These are phyloP conservation scores for Amyelois transitella DNA, from an alignment of 1,140 invertebrate species.

Conservation along the genomic window DNA sequence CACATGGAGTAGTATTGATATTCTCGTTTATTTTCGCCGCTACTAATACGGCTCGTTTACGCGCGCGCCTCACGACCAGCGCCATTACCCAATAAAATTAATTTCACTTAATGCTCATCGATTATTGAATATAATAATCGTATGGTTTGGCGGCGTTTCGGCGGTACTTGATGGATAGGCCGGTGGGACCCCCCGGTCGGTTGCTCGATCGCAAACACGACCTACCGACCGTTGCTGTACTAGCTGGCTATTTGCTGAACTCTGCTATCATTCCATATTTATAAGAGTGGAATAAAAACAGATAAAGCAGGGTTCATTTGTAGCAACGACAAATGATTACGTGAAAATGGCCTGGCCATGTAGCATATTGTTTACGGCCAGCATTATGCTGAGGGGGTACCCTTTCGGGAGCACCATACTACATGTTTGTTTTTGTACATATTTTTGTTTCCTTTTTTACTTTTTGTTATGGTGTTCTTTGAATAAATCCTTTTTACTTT, in stretches of 20 bases:
- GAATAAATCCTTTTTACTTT: too few species aligned
- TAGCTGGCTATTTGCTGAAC: not conserved
- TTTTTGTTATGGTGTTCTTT: too few species aligned
- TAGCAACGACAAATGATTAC: too few species aligned
- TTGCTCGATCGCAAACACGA: constrained; percentile 37
- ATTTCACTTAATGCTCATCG: constrained; percentile 68
- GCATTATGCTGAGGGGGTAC: too few species aligned
- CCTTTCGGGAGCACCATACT: too few species aligned
- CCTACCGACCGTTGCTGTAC: constrained; percentile 17
- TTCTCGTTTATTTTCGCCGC: constrained; percentile 24
- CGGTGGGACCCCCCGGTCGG: constrained; percentile 44
- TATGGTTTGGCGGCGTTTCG: constrained; percentile 47
- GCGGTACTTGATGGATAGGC: constrained; percentile 46
- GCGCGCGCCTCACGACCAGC: constrained; percentile 44
- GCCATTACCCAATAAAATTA: constrained; percentile 66
- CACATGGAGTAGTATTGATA: constrained; percentile 1
- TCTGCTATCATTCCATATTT: not conserved
- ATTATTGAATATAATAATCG: constrained; percentile 66
- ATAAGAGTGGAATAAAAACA: too few species aligned
- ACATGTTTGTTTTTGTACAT: too few species aligned
- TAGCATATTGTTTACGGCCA: too few species aligned
- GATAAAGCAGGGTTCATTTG: too few species aligned
- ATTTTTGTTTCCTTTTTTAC: too few species aligned
- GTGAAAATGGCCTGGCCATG: too few species aligned
- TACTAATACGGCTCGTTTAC: constrained; percentile 37